Conservation (phyloP, 2,113 vertebrate genomes). For the Patagioenas fasciata region DNA sequence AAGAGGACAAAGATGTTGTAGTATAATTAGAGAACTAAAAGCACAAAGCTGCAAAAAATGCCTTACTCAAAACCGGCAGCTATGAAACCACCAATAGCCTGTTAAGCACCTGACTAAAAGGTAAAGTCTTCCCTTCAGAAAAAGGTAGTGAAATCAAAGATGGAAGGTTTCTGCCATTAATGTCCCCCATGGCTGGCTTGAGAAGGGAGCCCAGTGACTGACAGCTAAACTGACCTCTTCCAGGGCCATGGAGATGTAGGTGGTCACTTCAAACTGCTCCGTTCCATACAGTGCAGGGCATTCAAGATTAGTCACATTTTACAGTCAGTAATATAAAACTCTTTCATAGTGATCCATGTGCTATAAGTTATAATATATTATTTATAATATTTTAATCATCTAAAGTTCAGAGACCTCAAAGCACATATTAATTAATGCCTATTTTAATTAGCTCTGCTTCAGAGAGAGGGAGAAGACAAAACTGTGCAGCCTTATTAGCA, state of each 20-base stretch:
- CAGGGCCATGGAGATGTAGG: neutral
- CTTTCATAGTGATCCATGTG: neutral
- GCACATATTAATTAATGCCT: slow-evolving; percentile 53
- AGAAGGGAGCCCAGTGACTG: neutral
- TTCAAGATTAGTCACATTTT: slow-evolving; percentile 12
- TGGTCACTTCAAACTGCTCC: neutral
- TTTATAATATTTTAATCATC: slow-evolving; percentile 56
- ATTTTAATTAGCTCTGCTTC: slow-evolving; percentile 49
- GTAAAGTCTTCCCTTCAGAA: neutral
- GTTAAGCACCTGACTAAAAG: neutral
- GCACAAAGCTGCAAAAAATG: neutral
- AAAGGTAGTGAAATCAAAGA: neutral
- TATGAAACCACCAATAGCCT: neutral
- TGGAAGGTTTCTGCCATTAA: neutral
- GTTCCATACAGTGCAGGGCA: neutral
- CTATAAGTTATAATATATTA: slow-evolving; percentile 32
- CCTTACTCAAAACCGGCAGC: neutral
- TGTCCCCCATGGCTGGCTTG: neutral
- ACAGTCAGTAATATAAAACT: slow-evolving; percentile 2
- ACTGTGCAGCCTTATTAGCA: neutral
- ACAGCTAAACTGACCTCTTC: neutral
- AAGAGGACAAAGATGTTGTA: neutral
- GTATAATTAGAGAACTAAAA: neutral
- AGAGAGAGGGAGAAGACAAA: slow-evolving; percentile 19
- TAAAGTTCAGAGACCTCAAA: slow-evolving; percentile 40